phyloP scores from a whole-genome alignment of 2,888 invertebrate genomes.

The Aporophyla nigra region DNA sequence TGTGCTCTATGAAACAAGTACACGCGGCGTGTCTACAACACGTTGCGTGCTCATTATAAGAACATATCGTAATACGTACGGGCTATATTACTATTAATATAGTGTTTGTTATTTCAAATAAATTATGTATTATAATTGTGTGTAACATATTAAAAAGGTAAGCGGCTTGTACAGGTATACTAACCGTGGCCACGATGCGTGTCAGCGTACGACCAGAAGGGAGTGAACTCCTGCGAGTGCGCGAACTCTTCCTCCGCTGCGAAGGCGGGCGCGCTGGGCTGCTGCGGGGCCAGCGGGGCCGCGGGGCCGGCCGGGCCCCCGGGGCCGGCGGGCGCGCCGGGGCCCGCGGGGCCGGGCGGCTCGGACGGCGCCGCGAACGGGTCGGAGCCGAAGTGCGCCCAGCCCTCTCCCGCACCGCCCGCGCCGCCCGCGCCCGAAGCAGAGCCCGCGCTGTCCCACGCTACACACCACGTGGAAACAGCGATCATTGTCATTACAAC shows the following conservation, averaged over 20 bases:
- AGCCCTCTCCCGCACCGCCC: conserved; percentile 74
- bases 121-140: no score
- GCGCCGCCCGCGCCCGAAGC: conserved; percentile 47
- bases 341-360: conserved; percentile 46
- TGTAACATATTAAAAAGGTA: no score
- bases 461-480: conserved; percentile 54
- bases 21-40: no score
- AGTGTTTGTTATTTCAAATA: no score
- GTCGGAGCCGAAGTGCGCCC: conserved; percentile 80
- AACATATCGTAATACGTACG: no score
- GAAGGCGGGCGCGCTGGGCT: conserved; percentile 12
- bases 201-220: conserved; percentile 72
- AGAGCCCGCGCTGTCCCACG: conserved; percentile 77
- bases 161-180: background rate
- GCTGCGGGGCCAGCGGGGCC: conserved; percentile 20
- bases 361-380: conserved; percentile 58
- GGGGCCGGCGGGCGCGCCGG: conserved; percentile 32
- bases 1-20: no score
- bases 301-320: background rate
- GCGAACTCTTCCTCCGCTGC: conserved; percentile 35
- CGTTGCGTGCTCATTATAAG: no score
- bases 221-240: conserved; percentile 61
- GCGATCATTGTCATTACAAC: background rate
- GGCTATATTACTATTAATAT: no score
- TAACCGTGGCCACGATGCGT: conserved; percentile 31